These are phyloP conservation scores for Dryadula phaetusa DNA, from an alignment of 2,888 invertebrate genomes.

Conservation along the genomic window DNA sequence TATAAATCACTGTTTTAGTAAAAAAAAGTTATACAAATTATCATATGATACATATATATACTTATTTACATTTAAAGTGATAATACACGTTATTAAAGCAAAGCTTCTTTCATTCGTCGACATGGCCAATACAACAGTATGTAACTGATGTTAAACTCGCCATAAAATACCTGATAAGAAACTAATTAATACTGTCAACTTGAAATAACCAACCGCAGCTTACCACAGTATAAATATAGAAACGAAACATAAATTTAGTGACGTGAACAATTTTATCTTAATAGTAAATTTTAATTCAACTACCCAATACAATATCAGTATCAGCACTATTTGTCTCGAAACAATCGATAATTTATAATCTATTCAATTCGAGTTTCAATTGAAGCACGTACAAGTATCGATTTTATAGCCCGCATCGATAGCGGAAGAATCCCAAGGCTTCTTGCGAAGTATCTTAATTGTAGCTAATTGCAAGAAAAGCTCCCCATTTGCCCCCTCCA, in stretches of 20 bases:
- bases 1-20: too few relatives aligned
- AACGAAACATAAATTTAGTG: slow-evolving; percentile 7
- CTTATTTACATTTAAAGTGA: too few relatives aligned
- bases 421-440: slow-evolving; percentile 53
- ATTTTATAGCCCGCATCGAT: slow-evolving; percentile 36
- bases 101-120: too few relatives aligned
- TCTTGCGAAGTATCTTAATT: slow-evolving; percentile 76
- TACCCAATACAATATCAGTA: background rate
- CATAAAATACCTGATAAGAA: slow-evolving; percentile 8
- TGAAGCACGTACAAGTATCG: slow-evolving; percentile 31
- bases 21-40: too few relatives aligned
- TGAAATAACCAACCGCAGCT: background rate
- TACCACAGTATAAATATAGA: slow-evolving; percentile 7
- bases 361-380: slow-evolving; percentile 24
- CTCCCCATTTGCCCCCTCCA: slow-evolving; percentile 71
- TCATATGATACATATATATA: too few relatives aligned
- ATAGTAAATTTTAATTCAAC: slow-evolving; percentile 51
- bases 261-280: slow-evolving; percentile 41
- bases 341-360: slow-evolving; percentile 32
- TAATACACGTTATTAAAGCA: too few relatives aligned
- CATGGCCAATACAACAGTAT: too few relatives aligned
- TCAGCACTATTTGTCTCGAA: slow-evolving; percentile 25
- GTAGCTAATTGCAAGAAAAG: slow-evolving; percentile 80
- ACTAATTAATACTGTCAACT: slow-evolving; percentile 12
- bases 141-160: too few relatives aligned